A percentile compares a stretch with the other conserved stretches of the same genome.
Evolutionary conservation across 2,888 invertebrate genomes (phyloP).

Genomic region (Trissolcus brochymenae): DNA sequence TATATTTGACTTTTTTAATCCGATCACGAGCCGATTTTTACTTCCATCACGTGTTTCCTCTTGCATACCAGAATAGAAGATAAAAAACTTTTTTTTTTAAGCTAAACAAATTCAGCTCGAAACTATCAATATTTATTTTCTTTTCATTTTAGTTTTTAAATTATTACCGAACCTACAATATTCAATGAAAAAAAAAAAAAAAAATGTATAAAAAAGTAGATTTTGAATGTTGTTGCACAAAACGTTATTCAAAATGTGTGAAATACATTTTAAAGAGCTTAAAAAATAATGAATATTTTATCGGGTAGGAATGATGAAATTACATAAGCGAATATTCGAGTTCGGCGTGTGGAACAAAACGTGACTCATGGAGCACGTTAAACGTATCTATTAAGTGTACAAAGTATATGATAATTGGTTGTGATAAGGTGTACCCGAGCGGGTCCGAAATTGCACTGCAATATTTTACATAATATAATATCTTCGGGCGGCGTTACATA

Average conservation of each 20-base stretch:
- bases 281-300: background rate
- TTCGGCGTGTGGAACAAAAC: conserved; percentile 30
- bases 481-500: conserved; percentile 6
- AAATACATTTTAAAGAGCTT: background rate
- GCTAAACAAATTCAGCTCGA: background rate
- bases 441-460: conserved; percentile 44
- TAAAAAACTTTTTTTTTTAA: background rate
- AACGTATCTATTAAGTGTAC: conserved; percentile 50
- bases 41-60: conserved; percentile 20
- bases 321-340: conserved; percentile 32
- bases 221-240: background rate
- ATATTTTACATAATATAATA: conserved; percentile 54
- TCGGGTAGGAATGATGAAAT: conserved; percentile 3
- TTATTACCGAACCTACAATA: background rate
- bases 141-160: background rate
- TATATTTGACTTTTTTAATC: conserved; percentile 45
- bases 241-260: background rate
- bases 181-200: background rate
- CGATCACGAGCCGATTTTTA: conserved; percentile 39
- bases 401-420: conserved; percentile 49
- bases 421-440: conserved; percentile 44
- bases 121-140: background rate
- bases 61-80: background rate
- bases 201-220: background rate
- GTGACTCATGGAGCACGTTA: conserved; percentile 35